phyloP scores from a whole-genome alignment of 2,888 invertebrate genomes.

The Hedya salicella region DNA sequence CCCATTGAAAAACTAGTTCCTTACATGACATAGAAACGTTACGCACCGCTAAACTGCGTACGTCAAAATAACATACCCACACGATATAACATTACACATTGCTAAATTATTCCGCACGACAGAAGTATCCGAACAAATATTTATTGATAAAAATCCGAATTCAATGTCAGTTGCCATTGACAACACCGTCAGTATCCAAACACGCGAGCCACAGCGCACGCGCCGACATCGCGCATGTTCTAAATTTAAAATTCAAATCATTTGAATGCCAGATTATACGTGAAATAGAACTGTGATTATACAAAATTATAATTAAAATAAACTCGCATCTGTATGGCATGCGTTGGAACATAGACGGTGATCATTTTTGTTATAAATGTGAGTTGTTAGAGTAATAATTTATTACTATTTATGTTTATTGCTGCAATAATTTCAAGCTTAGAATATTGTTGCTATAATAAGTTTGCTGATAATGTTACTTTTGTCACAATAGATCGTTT shows the following conservation, averaged over 20 bases:
- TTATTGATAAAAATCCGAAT: slow-evolving; percentile 37
- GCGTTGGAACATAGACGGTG: background rate
- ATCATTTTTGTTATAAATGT: slow-evolving; percentile 19
- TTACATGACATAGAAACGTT: too few species aligned
- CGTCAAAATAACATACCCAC: too few species aligned
- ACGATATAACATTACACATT: too few species aligned
- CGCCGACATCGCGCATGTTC: slow-evolving; percentile 5
- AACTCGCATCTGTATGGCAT: background rate
- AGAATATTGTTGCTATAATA: background rate
- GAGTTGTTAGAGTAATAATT: slow-evolving; percentile 9
- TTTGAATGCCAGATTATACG: slow-evolving; percentile 11
- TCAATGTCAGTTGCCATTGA: slow-evolving; percentile 33
- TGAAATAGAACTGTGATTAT: slow-evolving; percentile 2
- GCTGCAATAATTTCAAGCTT: slow-evolving; percentile 9
- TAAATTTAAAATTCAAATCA: slow-evolving; percentile 29
- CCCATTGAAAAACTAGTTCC: too few species aligned
- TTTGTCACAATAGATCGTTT: background rate
- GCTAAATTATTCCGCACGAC: background rate
- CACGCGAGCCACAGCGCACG: background rate
- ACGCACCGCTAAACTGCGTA: too few species aligned
- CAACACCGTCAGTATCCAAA: slow-evolving; percentile 27
- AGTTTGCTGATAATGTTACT: background rate
- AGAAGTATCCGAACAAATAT: slow-evolving; percentile 27
- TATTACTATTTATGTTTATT: slow-evolving; percentile 29
- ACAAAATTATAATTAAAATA: slow-evolving; percentile 11